These are phyloP conservation scores for Cataglyphis albicans DNA, from an alignment of 2,888 invertebrate genomes.

Conservation along the genomic window DNA sequence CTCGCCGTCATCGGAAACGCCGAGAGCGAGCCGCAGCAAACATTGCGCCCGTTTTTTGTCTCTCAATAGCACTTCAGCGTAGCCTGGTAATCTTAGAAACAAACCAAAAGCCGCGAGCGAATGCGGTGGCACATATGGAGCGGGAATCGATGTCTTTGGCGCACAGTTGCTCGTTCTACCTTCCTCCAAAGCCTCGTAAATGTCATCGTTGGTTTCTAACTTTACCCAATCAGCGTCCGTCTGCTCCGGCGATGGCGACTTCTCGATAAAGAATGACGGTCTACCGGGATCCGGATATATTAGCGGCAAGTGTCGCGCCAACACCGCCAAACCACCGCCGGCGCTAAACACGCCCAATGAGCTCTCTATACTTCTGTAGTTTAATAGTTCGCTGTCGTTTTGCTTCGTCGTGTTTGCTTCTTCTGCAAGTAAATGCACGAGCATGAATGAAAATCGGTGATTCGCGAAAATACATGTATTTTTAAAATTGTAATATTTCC, in stretches of 20 bases:
- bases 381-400: conserved; percentile 78
- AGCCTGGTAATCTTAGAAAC: conserved; percentile 95
- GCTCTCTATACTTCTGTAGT: conserved; percentile 85
- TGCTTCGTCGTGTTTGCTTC: conserved; percentile 74
- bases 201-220: conserved; percentile 88
- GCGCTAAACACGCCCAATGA: conserved; percentile 95
- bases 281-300: conserved; percentile 92
- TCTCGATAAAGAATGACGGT: conserved; percentile 88
- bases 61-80: conserved; percentile 94
- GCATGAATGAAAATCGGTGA: background rate
- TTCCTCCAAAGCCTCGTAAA: conserved; percentile 89
- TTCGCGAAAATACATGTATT: background rate
- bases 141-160: conserved; percentile 86
- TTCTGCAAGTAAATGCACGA: conserved; percentile 67
- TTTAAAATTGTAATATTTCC: background rate
- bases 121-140: conserved; percentile 94
- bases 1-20: conserved; percentile 96
- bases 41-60: conserved; percentile 95
- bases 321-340: conserved; percentile 94
- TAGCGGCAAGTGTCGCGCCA: conserved; percentile 95
- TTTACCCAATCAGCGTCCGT: conserved; percentile 89
- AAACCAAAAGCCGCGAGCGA: conserved; percentile 96
- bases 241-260: conserved; percentile 87
- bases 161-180: conserved; percentile 82
- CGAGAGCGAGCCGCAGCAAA: conserved; percentile 94